A percentile compares a stretch with the other conserved stretches of the same genome.
Conservation (phyloP, 2,113 vertebrate genomes). For the Pelvicachromis taeniatus region DNA sequence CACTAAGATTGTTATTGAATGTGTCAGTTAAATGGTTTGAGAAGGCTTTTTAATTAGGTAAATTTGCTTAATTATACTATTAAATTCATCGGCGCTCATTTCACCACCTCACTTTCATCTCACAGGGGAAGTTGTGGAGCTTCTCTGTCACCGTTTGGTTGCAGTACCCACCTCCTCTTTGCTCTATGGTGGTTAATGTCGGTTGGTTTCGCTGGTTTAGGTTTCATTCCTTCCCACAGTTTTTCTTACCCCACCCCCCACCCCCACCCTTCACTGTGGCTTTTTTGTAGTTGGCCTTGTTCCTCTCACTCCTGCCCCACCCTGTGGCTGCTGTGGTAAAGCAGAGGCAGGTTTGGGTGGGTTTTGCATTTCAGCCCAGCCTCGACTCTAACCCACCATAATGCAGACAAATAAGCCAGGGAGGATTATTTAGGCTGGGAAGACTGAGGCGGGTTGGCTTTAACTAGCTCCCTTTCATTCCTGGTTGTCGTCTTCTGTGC, state of each 20-base stretch:
- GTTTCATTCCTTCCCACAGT: background rate
- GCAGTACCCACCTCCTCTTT: background rate
- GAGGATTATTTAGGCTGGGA: conserved; percentile 14
- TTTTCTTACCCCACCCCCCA: background rate
- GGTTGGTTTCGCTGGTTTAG: conserved; percentile 19
- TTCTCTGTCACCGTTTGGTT: background rate
- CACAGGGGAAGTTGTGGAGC: background rate
- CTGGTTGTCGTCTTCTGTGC: background rate
- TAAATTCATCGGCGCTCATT: background rate
- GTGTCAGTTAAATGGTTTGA: background rate
- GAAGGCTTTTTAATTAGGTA: background rate
- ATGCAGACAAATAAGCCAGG: conserved; percentile 5
- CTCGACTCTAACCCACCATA: conserved; percentile 2
- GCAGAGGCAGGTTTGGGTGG: conserved; percentile 39
- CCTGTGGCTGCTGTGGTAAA: conserved; percentile 37
- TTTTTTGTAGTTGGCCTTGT: conserved; percentile 10
- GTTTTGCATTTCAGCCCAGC: conserved; percentile 32
- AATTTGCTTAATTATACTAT: background rate
- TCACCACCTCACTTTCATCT: background rate
- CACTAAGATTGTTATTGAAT: background rate
- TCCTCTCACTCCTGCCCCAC: conserved; percentile 10
- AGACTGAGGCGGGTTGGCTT: background rate
- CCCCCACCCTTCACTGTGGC: conserved; percentile 5
- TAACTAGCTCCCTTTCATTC: background rate
- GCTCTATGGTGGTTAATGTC: background rate